Conservation (phyloP, 2,888 invertebrate genomes). For the Elmis aenea region DNA sequence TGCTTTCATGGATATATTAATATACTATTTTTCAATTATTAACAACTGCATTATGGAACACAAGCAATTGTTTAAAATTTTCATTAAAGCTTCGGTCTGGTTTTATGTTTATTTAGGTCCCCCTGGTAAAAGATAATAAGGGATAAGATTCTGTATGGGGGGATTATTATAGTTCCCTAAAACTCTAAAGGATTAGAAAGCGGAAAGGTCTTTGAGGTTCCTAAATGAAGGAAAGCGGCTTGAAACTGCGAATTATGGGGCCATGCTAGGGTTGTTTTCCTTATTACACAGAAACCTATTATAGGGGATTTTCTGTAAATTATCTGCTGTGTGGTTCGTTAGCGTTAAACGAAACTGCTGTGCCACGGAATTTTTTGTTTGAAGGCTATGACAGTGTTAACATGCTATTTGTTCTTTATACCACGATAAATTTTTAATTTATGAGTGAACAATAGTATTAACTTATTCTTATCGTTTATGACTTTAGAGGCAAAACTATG, state of each 20-base stretch:
- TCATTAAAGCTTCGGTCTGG: slow-evolving; percentile 11
- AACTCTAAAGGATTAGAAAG: slow-evolving; percentile 15
- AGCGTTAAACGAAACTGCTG: too few species aligned
- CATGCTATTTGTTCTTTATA: too few species aligned
- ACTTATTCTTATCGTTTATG: too few species aligned
- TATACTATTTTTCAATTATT: too few species aligned
- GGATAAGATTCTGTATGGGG: slow-evolving; percentile 12
- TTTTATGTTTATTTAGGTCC: slow-evolving; percentile 13
- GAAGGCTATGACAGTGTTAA: too few species aligned
- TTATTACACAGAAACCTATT: slow-evolving; percentile 20
- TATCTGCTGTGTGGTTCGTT: slow-evolving; percentile 14
- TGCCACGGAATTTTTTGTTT: too few species aligned
- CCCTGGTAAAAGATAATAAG: slow-evolving; percentile 10
- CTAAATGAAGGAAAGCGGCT: slow-evolving; percentile 14
- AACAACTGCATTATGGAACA: too few species aligned
- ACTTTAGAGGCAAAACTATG: too few species aligned
- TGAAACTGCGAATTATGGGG: slow-evolving; percentile 12
- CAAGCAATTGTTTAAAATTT: slow-evolving; percentile 13
- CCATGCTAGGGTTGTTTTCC: slow-evolving; percentile 13
- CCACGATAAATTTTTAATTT: too few species aligned
- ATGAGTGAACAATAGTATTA: too few species aligned
- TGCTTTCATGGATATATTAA: too few species aligned
- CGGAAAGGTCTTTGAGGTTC: slow-evolving; percentile 15
- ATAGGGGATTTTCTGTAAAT: slow-evolving; percentile 19
- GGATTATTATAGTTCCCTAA: slow-evolving; percentile 14